These are phyloP conservation scores for Microcebus griseorufus DNA, from an alignment of 2,113 vertebrate genomes.

Conservation along the genomic window DNA sequence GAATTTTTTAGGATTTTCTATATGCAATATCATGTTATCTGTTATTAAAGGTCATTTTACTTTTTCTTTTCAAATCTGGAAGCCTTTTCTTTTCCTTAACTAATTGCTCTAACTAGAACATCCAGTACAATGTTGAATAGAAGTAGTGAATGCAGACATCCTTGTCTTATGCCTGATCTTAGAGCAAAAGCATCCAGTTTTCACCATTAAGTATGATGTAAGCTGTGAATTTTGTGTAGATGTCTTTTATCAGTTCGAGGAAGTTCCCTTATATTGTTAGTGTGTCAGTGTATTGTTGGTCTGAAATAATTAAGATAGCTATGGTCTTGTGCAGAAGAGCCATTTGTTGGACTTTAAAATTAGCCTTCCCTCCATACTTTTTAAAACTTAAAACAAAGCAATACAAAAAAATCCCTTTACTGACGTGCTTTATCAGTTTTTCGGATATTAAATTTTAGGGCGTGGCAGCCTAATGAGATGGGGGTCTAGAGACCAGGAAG, in stretches of 20 bases:
- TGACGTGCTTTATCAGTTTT: neutral
- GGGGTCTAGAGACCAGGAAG: neutral
- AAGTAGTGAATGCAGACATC: neutral
- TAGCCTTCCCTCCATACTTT: fast-evolving
- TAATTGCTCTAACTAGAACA: neutral
- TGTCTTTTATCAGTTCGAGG: neutral
- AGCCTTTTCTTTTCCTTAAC: neutral
- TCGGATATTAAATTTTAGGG: neutral
- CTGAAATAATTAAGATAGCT: neutral
- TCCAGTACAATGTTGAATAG: neutral
- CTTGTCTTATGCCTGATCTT: neutral
- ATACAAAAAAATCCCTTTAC: neutral
- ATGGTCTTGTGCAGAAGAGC: neutral
- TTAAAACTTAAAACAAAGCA: neutral
- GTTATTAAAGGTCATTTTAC: neutral
- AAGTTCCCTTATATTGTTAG: neutral
- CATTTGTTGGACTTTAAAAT: neutral
- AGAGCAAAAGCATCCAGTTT: neutral
- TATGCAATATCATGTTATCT: neutral
- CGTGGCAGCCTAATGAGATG: neutral
- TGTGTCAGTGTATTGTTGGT: neutral
- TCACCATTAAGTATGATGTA: neutral
- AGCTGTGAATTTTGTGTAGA: neutral
- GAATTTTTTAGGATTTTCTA: neutral
- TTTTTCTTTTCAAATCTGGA: neutral